phyloP scores from a whole-genome alignment of 2,888 invertebrate species.

The Leucania comma region DNA sequence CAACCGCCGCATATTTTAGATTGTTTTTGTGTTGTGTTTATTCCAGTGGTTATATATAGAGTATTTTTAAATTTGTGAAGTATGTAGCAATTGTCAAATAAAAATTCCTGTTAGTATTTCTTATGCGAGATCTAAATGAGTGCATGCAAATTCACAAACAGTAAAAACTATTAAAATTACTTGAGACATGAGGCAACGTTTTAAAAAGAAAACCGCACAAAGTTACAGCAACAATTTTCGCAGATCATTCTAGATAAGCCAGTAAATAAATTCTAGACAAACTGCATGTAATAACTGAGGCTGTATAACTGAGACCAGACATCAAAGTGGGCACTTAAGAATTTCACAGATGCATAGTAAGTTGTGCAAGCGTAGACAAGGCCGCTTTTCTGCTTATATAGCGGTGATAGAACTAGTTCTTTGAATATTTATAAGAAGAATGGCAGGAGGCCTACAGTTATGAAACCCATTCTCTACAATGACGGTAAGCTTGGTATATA shows the following conservation, averaged over 20 bases:
- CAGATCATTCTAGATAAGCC: constrained; percentile 25
- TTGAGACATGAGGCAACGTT: not conserved
- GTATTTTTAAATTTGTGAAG: no score
- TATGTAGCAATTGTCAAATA: no score
- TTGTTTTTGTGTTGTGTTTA: no score
- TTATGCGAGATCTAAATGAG: no score
- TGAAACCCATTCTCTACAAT: not conserved
- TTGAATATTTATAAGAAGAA: not conserved
- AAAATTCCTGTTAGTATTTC: no score
- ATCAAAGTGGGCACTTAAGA: constrained; percentile 4
- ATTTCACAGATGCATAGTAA: constrained; percentile 36
- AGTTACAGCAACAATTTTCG: constrained; percentile 2
- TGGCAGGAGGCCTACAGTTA: constrained; percentile 6
- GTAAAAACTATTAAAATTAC: not conserved
- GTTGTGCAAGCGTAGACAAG: constrained; percentile 50
- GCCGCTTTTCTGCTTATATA: constrained; percentile 28
- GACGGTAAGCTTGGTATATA: not conserved
- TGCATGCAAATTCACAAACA: not conserved
- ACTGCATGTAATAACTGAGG: not conserved
- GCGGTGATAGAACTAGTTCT: constrained; percentile 20
- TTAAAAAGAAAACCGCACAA: constrained; percentile 11
- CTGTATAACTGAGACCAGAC: not conserved
- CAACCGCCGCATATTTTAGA: no score
- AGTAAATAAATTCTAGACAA: constrained; percentile 11
- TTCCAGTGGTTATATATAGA: no score